A percentile compares a stretch with the other conserved stretches of the same genome.
These are phyloP conservation scores for Coilia nasus DNA, from an alignment of 2,797 vertebrate species.

Conservation along the genomic window DNA sequence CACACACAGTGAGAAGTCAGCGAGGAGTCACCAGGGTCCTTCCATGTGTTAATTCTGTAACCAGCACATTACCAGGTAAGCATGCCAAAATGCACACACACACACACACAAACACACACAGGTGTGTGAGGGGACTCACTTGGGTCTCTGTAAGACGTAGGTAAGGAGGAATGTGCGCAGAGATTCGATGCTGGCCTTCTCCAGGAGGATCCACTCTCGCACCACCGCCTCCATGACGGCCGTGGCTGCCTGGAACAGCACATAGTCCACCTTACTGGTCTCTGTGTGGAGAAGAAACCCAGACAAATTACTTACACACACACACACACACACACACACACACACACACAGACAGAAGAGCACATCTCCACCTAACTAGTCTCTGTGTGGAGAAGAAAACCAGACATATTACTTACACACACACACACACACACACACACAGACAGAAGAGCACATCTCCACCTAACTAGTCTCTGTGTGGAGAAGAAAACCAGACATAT, in stretches of 20 bases:
- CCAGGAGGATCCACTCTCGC: slow-evolving; percentile 96
- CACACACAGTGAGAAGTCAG: not conserved
- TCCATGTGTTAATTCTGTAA: no score
- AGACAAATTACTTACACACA: not conserved
- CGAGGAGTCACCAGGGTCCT: no score
- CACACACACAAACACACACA: not conserved
- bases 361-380: not conserved
- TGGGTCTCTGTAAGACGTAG: slow-evolving; percentile 97
- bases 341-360: not conserved
- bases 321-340: not conserved
- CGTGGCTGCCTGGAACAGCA: slow-evolving; percentile 97
- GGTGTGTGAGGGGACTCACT: slow-evolving; percentile 77
- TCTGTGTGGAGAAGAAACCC: slow-evolving; percentile 71
- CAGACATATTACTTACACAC: no score
- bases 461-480: not conserved
- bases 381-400: no score
- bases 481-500: no score
- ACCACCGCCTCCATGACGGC: slow-evolving; percentile 99
- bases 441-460: no score
- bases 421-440: no score
- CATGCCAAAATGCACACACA: no score
- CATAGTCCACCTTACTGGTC: slow-evolving; percentile 99
- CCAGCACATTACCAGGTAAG: no score
- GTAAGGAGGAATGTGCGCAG: slow-evolving; percentile 96
- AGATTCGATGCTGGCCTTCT: slow-evolving; percentile 95